phyloP scores from a whole-genome alignment of 2,113 vertebrate genomes.

The Grammomys dolichurus region DNA sequence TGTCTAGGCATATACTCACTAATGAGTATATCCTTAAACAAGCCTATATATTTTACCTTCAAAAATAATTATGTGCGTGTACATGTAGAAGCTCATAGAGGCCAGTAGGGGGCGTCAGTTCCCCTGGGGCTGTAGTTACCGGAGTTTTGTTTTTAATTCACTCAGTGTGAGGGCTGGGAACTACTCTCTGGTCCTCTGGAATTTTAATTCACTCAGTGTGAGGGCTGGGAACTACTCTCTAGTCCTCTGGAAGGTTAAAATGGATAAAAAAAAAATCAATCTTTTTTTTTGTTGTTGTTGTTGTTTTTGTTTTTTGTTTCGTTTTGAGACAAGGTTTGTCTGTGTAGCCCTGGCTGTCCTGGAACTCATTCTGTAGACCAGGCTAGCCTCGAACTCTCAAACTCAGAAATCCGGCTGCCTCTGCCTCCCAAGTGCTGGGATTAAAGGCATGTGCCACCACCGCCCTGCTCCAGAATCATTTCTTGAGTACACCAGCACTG shows the following conservation, averaged over 20 bases:
- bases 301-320: too few relatives aligned
- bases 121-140: not conserved
- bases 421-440: too few relatives aligned
- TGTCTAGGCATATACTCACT: not conserved
- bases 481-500: not conserved
- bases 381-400: too few relatives aligned
- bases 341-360: too few relatives aligned
- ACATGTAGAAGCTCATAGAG: not conserved
- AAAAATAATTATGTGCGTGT: not conserved
- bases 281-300: too few relatives aligned
- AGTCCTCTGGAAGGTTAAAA: not conserved
- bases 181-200: not conserved
- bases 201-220: not conserved
- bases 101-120: not conserved
- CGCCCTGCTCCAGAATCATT: not conserved
- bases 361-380: too few relatives aligned
- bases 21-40: not conserved
- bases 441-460: too few relatives aligned
- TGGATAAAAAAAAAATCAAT: not conserved
- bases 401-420: too few relatives aligned
- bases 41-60: not conserved
- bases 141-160: not conserved
- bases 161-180: not conserved
- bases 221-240: not conserved
- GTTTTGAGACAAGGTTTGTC: too few relatives aligned